Evolutionary conservation across 2,113 vertebrate species (phyloP), one percentile per base, ranked within the genome.

Genomic region (Seriola dumerili): DNA sequence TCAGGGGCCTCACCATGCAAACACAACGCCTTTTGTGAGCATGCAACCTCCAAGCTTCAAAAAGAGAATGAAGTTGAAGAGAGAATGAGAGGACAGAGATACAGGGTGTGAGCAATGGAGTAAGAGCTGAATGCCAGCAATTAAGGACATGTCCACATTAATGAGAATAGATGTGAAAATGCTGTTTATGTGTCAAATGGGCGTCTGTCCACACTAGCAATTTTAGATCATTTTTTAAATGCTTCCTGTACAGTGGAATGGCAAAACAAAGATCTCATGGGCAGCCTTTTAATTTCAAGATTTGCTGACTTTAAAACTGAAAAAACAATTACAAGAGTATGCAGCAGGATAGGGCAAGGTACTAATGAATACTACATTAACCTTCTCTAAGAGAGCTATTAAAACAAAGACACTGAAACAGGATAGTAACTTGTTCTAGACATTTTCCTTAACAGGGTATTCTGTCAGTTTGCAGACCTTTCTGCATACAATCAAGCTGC

Each of bases 1-100:
- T 93, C 87, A 86, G 91, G 92, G 93, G 94, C 91, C 93, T 93
- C 94, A 79, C 92, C 90, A 78, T 87, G 90, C 93, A 95, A 95
- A 95, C 92, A 95, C 88, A 89, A 94, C 88, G 88, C 87, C 93
- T 93, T 95, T 95, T 95, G 94, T 95, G 82, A 93, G 91, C 85
- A 83, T 58, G 90, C 88, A 86, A 90, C 84, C 84, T 86, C 85
- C 5, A 21, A 80, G 88, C 78, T 87, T 91, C 77, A 88, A 88
- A 89, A 81, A 78, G 61, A 87, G 78, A 91, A 89, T 87, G 73
- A 85, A 85, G 85, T 64, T 78, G 83, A 88, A 78, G 84, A 87
- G 81, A 87, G 84, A 88, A 76, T 48, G 79, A 78, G 81, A 82
- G 63, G 71, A 90, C 89, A 88, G 86, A 83, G 88, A 89, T 89